Percentiles rank a stretch among this genome's conserved stretches.
These are phyloP conservation scores for Crocuta crocuta DNA, from an alignment of 2,113 vertebrate species.

Conservation along the genomic window DNA sequence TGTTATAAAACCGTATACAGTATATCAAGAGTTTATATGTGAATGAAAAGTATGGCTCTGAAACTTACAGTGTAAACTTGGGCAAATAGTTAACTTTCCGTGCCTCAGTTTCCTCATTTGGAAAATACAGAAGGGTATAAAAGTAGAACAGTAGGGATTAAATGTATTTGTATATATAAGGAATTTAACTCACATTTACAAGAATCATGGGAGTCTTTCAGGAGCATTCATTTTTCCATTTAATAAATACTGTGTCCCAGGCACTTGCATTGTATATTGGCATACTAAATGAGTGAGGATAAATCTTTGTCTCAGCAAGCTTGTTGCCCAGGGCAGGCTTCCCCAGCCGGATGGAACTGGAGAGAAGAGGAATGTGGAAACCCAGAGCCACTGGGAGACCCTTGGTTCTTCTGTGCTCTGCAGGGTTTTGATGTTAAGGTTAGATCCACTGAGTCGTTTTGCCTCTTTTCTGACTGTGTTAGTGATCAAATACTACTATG, in stretches of 20 bases:
- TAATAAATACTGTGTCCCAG: not conserved
- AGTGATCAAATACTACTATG: not conserved
- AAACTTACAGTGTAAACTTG: not conserved
- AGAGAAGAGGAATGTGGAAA: not conserved
- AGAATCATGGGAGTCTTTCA: constrained; percentile 11
- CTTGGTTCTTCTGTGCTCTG: not conserved
- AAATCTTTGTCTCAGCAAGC: not conserved
- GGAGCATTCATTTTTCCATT: not conserved
- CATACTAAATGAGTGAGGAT: not conserved
- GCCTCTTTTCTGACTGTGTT: not conserved
- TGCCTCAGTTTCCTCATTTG: not conserved
- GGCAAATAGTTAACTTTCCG: not conserved
- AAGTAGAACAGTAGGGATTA: not conserved
- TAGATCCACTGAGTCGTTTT: not conserved
- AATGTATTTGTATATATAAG: not conserved
- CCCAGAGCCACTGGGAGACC: not conserved
- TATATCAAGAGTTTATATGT: constrained; percentile 2
- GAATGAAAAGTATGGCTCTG: constrained; percentile 5
- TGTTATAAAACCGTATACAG: not conserved
- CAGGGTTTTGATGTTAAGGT: not conserved
- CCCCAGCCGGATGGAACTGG: not conserved
- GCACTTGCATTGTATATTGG: not conserved
- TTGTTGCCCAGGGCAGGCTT: not conserved
- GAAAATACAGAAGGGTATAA: not conserved
- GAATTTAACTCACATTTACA: not conserved